Base-by-base conservation (phyloP, 2,888 invertebrate species). In the Hedya salicella region DNA sequence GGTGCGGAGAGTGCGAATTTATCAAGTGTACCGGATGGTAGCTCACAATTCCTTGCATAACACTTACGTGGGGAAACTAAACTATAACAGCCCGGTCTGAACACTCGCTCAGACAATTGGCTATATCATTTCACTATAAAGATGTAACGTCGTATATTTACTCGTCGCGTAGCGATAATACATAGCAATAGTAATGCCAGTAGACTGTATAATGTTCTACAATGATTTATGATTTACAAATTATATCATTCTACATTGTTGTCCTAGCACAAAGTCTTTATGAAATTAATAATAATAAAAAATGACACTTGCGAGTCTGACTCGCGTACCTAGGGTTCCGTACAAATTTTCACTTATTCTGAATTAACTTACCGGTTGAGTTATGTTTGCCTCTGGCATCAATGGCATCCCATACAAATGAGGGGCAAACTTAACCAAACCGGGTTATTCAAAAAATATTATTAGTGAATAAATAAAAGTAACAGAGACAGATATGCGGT, bases 1-100 rank as follows among this genome's bases (percentile, higher is more conserved):
- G 78, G 78, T 74, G 74, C 75, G 71, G 66, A 67, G 70, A 75
- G 75, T 75, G 80, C 77, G 73, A 79, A 82, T 80, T 80, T 79
- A 83, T 84, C 79, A 82, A 79, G 74, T 73, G 68, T 75, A 59
- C 56, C 61, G 59, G 70, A 73, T 74, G 77, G 71, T 73, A 73
- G 74, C 69, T 73, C 54, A 66, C 70, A 73, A 74, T 69, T 67
- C 62, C 66, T 77, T 73, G 73, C 74, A 71, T 74, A 75, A 76
- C 56, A 49, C 52, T 65, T 60, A 39, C 67, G 57, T 39, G 61
- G 69, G 59, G 52, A 67, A 60, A 50, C 65, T 44, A 36, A 30
- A 42, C 25, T 53, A 48, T 57, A 52, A 21, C 62, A 30, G 16
- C n/a, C 16, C n/a, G 16, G 21, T 19, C 14, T 46, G 21, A 13